Evolutionary conservation across 2,797 vertebrate genomes (phyloP), one percentile per base, ranked within the genome.

Genomic region (Bradypus variegatus): DNA sequence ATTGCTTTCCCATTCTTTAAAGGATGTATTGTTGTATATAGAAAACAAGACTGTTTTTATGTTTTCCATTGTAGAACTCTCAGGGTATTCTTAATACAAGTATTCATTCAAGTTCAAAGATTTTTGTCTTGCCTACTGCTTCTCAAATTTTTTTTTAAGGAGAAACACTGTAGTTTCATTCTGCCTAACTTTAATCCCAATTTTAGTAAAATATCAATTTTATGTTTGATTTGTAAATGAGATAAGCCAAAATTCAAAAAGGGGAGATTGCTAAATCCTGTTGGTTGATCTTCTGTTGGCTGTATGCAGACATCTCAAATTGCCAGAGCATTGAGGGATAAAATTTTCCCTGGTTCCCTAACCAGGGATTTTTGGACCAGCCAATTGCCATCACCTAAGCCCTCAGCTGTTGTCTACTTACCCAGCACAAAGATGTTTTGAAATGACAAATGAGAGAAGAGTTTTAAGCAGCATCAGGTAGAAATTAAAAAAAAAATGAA

Each of bases 161-260:
- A 16, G 55, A 65, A 79, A 27, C n/a, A 10, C 21, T 75, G 45
- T 29, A 50, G 29, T 53, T 92, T 88, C 33, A 31, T 90, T 90
- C 72, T 90, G 36, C 53, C 50, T 58, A 58, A 19, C 9, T 29
- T 73, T 55, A 82, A 50, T 88, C 79, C 70, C 23, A n/a, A 11
- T 64, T 60, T 72, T 36, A 81, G 58, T 36, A 73, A 65, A 86
- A 67, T 60, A 11, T 76, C 78, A 60, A 14, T 67, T 80, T 81
- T 72, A 41, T 41, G 38, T 92, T 85, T 86, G 69, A 82, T 73
- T 67, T 72, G 78, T 50, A 80, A 92, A 70, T 41, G 65, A 92
- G 58, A n/a, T n/a, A 82, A 60, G 64, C 18, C 72, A 45, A 58
- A 31, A 77, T 55, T 41, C 31, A 73, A 67, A 27, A 81, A 89